These are phyloP conservation scores for Drosophila austrosaltans DNA, from an alignment of 2,888 invertebrate genomes.

Conservation along the genomic window DNA sequence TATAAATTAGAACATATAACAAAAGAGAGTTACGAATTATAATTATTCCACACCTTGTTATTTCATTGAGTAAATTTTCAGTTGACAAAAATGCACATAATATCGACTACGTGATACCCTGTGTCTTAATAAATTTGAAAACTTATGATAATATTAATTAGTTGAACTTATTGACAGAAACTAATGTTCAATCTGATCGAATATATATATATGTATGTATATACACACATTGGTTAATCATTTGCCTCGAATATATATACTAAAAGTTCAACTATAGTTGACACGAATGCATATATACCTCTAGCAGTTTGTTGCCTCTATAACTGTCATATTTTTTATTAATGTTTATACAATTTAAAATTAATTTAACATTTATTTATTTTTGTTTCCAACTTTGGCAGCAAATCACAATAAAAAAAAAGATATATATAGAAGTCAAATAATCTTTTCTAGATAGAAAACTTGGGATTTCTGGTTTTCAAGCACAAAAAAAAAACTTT, in stretches of 20 bases:
- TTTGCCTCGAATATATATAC: too few species aligned
- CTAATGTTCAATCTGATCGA: background rate
- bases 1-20: background rate
- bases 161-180: too few species aligned
- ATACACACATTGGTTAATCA: too few species aligned
- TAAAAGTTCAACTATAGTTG: background rate
- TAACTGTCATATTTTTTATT: background rate
- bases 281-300: too few species aligned
- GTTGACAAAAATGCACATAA: background rate
- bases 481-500: too few species aligned
- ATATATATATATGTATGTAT: background rate
- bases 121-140: background rate
- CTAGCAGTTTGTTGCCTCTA: background rate
- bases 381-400: background rate
- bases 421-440: background rate
- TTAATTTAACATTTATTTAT: background rate
- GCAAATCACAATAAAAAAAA: background rate
- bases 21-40: background rate
- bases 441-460: background rate
- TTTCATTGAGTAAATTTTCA: background rate
- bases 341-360: constrained; percentile 1
- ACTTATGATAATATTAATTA: background rate
- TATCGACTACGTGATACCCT: background rate
- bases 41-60: background rate
- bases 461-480: too few species aligned